Conservation (phyloP, 2,113 vertebrate species). For the Ardeotis arabs region DNA sequence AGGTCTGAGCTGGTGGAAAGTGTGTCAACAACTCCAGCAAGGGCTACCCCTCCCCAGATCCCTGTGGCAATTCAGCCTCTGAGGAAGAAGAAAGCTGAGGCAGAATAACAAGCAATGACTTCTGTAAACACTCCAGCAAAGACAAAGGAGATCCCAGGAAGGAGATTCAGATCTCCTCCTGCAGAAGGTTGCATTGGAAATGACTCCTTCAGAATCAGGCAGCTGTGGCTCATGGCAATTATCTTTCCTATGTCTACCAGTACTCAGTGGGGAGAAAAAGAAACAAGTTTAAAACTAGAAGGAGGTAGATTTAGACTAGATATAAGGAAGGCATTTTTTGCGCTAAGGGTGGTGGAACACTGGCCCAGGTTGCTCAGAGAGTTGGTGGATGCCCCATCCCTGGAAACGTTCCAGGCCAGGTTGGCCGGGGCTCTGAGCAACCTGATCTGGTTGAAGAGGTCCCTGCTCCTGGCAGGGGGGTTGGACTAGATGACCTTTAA, state of each 20-base stretch:
- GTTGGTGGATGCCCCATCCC: too few species aligned
- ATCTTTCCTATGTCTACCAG: not conserved
- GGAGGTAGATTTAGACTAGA: too few species aligned
- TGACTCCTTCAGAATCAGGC: not conserved
- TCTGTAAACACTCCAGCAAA: not conserved
- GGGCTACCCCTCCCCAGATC: not conserved
- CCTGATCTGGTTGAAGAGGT: too few species aligned
- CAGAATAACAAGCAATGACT: not conserved
- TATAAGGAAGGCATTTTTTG: too few species aligned
- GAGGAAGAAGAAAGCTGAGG: not conserved
- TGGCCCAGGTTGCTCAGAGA: too few species aligned
- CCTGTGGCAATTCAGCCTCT: not conserved
- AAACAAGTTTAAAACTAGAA: not conserved
- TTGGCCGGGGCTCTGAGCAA: too few species aligned
- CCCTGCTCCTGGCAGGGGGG: too few species aligned
- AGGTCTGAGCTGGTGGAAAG: not conserved
- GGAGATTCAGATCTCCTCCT: not conserved
- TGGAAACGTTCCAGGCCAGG: too few species aligned
- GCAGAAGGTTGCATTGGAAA: not conserved
- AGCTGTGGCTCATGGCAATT: not conserved
- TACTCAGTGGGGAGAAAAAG: not conserved
- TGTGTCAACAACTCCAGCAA: not conserved
- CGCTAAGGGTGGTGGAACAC: too few species aligned
- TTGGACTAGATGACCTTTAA: too few species aligned
- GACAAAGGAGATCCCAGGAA: not conserved